Evolutionary conservation across 2,797 vertebrate species (phyloP), one percentile per base, ranked within the genome.

Genomic region (Gymnocypris eckloni): DNA sequence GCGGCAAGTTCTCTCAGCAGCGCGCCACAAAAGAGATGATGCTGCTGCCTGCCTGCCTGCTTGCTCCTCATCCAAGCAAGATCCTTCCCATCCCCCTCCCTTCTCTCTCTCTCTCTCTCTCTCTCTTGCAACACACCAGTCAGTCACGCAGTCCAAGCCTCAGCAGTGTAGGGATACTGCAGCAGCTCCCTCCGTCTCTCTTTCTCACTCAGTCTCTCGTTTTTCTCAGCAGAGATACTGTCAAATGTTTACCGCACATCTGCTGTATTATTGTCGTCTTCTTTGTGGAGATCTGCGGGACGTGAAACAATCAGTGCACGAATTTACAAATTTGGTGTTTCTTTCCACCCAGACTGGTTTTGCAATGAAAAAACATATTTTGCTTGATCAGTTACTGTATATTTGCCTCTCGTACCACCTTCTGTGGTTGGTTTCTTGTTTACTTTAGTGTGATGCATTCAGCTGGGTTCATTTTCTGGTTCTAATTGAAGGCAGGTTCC

Each of bases 31-130:
- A 89, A 90, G 91, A 90, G 93, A 92, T 93, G 93, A 93, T 93
- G 91, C 93, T 93, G 92, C 93, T 93, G 91, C 93, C 91, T 93
- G 92, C 91, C 91, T 94, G 92, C 91, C 92, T 89, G 91, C 94
- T 90, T 94, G 92, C 91, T 92, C 89, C 93, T 93, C 92, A 92
- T 92, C 92, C 92, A 93, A 88, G 92, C 93, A 83, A 91, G 73
- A 88, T 79, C 89, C 90, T 92, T 91, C 91, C 92, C 91, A 93
- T 86, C 88, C 93, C 90, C 88, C 87, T 88, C 85, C 90, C 89
- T 90, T 33, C 33, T 33, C 33, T 33, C 33, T 33, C 33, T 33
- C 33, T 33, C 33, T 33, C 33, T 33, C 85, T 87, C 90, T 91
- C 84, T 90, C 90, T 90, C 89, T 61, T 80, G 87, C 87, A 90